A percentile compares a stretch with the other conserved stretches of the same genome.
Conservation (phyloP, 2,797 vertebrate genomes). For the Pagetopsis macropterus region DNA sequence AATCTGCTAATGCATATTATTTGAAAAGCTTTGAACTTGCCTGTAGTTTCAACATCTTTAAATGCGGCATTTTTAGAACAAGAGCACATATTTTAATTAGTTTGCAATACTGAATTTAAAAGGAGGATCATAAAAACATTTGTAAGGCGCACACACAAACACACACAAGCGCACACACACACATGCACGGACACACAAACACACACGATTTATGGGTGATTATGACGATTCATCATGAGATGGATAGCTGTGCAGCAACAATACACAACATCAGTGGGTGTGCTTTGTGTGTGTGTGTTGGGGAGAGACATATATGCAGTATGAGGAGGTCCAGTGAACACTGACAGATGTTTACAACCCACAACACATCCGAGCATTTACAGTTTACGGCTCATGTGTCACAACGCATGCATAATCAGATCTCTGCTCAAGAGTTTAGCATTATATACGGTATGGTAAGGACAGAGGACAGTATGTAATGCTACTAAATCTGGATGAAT, state of each 20-base stretch:
- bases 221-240: conserved; percentile 47
- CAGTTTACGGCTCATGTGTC: conserved; percentile 36
- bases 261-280: conserved; percentile 7
- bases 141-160: too few relatives aligned
- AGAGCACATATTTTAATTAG: conserved; percentile 7
- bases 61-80: neutral
- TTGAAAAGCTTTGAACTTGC: conserved; percentile 1
- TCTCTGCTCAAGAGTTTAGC: conserved; percentile 22
- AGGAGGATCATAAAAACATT: neutral
- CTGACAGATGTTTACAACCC: conserved; percentile 32
- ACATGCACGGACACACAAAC: neutral
- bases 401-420: conserved; percentile 56
- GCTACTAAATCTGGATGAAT: neutral
- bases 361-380: conserved; percentile 40
- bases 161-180: neutral
- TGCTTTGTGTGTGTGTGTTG: conserved; percentile 5
- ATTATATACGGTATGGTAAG: neutral
- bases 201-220: conserved; percentile 32
- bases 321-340: conserved; percentile 31
- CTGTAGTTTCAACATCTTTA: conserved; percentile 9
- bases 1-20: conserved; percentile 4
- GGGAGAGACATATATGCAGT: conserved; percentile 26
- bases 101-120: neutral
- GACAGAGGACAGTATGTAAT: neutral
- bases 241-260: conserved; percentile 7